Percentiles rank a stretch among this genome's conserved stretches.
phyloP scores from a whole-genome alignment of 37 sponge, comb jelly and placozoan species.

The Amphimedon queenslandica region DNA sequence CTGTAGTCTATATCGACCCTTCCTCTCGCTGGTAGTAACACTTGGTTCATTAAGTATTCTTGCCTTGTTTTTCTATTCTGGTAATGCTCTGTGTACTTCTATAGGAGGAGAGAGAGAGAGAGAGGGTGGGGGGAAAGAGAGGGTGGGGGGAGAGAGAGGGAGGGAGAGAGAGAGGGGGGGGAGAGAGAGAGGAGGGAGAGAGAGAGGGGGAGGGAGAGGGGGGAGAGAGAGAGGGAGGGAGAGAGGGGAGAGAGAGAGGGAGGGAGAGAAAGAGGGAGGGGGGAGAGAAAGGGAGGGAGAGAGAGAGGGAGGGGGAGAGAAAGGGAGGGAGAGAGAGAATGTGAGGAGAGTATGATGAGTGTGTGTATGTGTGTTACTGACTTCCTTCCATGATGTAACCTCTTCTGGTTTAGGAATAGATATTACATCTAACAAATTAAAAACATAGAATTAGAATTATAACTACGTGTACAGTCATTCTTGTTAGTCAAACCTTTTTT shows the following conservation, averaged over 20 bases:
- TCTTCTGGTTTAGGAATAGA: too few relatives aligned
- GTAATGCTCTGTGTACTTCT: neutral
- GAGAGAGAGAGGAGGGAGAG: conserved; percentile 10
- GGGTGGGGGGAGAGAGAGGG: too few relatives aligned
- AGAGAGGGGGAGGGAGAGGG: neutral
- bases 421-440: too few relatives aligned
- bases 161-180: conserved; percentile 21
- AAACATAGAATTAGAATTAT: too few relatives aligned
- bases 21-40: too few relatives aligned
- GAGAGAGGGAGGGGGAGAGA: neutral
- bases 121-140: neutral
- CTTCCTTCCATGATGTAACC: too few relatives aligned
- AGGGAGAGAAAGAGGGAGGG: neutral
- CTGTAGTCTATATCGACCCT: too few relatives aligned
- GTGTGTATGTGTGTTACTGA: neutral
- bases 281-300: neutral
- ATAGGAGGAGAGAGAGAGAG: neutral
- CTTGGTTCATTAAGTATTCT: too few relatives aligned
- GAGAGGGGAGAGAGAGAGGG: neutral
- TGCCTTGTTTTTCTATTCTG: neutral
- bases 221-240: neutral
- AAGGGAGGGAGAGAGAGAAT: neutral
- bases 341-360: neutral
- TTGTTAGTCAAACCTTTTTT: too few relatives aligned
- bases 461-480: too few relatives aligned